Base-by-base conservation (phyloP, 2,113 vertebrate genomes). In the Zosterops pallidus region DNA sequence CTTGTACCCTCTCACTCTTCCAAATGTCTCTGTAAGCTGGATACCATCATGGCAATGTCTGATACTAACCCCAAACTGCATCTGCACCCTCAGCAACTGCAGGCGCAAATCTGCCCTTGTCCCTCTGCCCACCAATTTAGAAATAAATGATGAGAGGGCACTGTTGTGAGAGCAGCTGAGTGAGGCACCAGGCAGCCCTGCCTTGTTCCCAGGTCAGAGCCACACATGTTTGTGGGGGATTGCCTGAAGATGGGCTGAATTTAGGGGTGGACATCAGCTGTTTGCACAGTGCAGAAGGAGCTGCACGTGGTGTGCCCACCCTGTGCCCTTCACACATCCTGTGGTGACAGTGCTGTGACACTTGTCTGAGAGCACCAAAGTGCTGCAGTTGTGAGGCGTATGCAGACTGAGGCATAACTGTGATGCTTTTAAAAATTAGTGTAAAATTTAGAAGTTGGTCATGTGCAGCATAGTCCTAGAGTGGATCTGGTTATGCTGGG, bases 151-250 rank as follows among this genome's bases (percentile, higher is more conserved):
- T 41, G 55, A 29, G 63, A 31, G 28, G 24, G 55, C 41, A 14
- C 31, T 47, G 0, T 0, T 29, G n/a, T 64, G 57, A 52, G 39
- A 50, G 8, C 35, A 39, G 16, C 69, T 42, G 62, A 31, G 23
- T 3, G 57, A 85, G 52, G 28, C 52, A 42, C 20, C 3, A 4
- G 53, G 60, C 46, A 84, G 47, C 56, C 72, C 19, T 72, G 49
- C 67, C 29, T 0, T 6, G 10, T 77, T 77, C 47, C 59, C 50
- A 46, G 25, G 20, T 19, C 59, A 57, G 59, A 77, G 63, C 20
- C 14, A 7, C 1, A 24, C n/a, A 3, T 0, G 0, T 53, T 37
- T 44, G 64, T 26, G 49, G 59, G 31, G 0, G 0, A 1, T 6
- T 49, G 20, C 37, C 59, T 92, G 71, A 31, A 52, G 13, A 16